Base-by-base conservation (phyloP, 1,140 invertebrate genomes). In the Oedothorax gibbosus region DNA sequence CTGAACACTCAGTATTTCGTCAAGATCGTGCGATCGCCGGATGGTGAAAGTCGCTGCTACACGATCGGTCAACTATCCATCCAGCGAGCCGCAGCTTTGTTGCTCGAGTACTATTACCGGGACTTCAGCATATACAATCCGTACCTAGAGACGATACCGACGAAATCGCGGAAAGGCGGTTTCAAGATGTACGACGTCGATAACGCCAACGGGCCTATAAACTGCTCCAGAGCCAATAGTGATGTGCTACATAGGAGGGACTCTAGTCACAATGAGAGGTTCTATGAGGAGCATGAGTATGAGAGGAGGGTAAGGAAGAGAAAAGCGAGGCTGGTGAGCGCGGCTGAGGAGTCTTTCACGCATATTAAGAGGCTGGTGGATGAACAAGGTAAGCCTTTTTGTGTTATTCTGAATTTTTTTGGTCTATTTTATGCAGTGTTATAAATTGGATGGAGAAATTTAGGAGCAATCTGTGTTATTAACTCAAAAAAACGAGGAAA, bases 71-170 rank as follows among this genome's bases (percentile, higher is more conserved):
- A 97, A 88, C 91, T 99, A 77, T 97, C 96, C 87, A 97, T 99
- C 87, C 98, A 99, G 90, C 91, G 97, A 87, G 96, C 98, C 4
- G 97, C 98, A 0, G 95, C 97, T 0, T 97, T 95, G 94, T 93
- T 98, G 11, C 90, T 99, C 53, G 96, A 99, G 90, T 95, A 94
- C 85, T 99, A 99, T 90, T 99, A 99, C 87, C 95, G 95, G 1
- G 97, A 99, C 89, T 99, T 99, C 90, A 94, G 96, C 0, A 96
- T 97, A 82, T 99, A 98, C 88, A 99, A 99, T 91, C 97, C 97
- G 0, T 98, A 98, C 89, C 92, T 99, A 87, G 97, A 98, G 89
- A 93, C 96, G 79, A 92, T 97, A 86, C 96, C 96, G 51, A 94
- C 96, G 72, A 95, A 95, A 49, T 64, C 57, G 12, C 49, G 85